Percentiles rank a stretch among this genome's conserved stretches.
phyloP scores from a whole-genome alignment of 2,113 vertebrate genomes.

The Australoheros scitulus region DNA sequence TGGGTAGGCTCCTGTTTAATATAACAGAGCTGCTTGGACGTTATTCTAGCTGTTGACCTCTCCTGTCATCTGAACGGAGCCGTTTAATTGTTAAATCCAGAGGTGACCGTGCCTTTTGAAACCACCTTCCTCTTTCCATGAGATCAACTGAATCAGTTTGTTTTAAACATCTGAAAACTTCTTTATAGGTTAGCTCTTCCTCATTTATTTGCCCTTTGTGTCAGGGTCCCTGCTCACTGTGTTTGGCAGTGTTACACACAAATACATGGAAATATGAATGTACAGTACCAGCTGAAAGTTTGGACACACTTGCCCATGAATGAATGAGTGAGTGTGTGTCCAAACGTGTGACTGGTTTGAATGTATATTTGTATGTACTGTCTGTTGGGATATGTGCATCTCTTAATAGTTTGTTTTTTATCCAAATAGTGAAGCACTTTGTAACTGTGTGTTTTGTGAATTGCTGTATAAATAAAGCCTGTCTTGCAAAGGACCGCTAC shows the following conservation, averaged over 20 bases:
- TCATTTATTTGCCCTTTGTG: not conserved
- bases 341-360: not conserved
- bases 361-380: not conserved
- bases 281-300: not conserved
- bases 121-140: accelerated
- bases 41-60: not conserved
- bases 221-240: no score
- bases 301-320: no score
- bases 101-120: not conserved
- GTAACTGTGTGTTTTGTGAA: not conserved
- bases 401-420: not conserved
- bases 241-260: not conserved
- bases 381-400: not conserved
- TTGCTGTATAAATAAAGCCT: not conserved
- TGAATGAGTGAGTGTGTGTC: no score
- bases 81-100: not conserved
- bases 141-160: not conserved
- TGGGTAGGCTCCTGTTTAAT: not conserved
- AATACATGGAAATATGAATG: not conserved
- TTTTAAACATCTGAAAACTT: not conserved
- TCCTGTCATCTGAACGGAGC: not conserved
- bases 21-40: not conserved
- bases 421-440: not conserved
- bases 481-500: not conserved
- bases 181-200: not conserved